Evolutionary conservation across 1,140 invertebrate species (phyloP).

Genomic region (Ceratosolen fusciceps): DNA sequence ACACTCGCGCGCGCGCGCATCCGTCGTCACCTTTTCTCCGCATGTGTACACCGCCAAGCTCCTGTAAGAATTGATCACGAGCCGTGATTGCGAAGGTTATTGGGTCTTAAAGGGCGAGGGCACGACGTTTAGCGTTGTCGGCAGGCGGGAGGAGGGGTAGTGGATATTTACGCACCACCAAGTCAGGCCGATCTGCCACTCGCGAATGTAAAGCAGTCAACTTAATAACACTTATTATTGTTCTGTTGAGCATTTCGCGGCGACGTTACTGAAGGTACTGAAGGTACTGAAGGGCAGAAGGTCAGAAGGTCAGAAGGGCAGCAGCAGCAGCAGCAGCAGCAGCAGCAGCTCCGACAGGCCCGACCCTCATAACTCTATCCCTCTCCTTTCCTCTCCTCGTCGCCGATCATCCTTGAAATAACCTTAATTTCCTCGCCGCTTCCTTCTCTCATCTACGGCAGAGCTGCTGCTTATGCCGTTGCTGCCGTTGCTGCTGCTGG

Average conservation of each 20-base stretch:
- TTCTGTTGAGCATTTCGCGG: constrained; percentile 1
- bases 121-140: constrained; percentile 19
- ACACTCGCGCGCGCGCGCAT: too few relatives aligned
- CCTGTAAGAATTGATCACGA: background rate
- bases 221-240: background rate
- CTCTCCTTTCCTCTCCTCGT: background rate
- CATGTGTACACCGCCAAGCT: background rate
- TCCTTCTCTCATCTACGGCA: background rate
- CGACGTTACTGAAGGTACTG: too few relatives aligned
- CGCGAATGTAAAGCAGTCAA: background rate
- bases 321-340: background rate
- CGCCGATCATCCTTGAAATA: constrained; percentile 10
- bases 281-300: constrained; percentile 1
- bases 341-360: too few relatives aligned
- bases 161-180: background rate
- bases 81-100: background rate
- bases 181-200: background rate
- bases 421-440: too few relatives aligned
- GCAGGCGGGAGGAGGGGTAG: background rate
- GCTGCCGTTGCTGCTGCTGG: too few relatives aligned
- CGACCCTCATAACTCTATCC: background rate
- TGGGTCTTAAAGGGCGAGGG: background rate
- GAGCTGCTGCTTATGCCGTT: too few relatives aligned
- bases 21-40: background rate
- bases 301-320: too few relatives aligned